Evolutionary conservation across 2,797 vertebrate species (phyloP), one percentile per base, ranked within the genome.

Genomic region (Anas acuta): DNA sequence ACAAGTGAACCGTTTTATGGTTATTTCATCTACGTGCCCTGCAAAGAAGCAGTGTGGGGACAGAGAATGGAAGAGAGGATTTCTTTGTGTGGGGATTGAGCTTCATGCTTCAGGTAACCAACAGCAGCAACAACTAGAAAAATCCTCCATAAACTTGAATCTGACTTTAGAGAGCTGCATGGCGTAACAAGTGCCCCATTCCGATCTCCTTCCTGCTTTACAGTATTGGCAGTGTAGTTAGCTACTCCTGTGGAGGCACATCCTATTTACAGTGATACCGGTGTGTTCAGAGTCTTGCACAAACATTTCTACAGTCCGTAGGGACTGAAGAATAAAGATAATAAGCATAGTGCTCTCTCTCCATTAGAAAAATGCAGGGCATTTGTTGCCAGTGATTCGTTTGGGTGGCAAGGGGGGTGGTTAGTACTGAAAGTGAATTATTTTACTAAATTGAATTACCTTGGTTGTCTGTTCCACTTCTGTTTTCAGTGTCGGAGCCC

Each of bases 381-480:
- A 19, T 47, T 77, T 90, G 61, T 77, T 56, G 35, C 26, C 62
- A 14, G 30, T 26, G 39, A 13, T 83, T 74, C 22, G 9, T 91
- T 43, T 70, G 56, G 26, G 39, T 71, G 66, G 33, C 14, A 23
- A 16, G 17, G 28, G 7, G 2, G 6, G 7, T 18, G 7, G 11
- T 2, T 41, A 69, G 19, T 39, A 43, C 9, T 71, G 64, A 41
- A 76, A 54, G 45, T n/a, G 80, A 72, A 80, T 94, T 91, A 26
- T 28, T 25, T 71, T 84, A 45, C 43, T 86, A 41, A 54, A 37
- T 94, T 84, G 56, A 78, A 83, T 88, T 92, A 28, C 53, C 33
- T 87, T 45, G 65, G 35, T 69, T 91, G 49, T 80, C 35, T 76
- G 76, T 84, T 92, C 67, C 71, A 74, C 32, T 90, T 93, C 20